Evolutionary conservation across 2,113 vertebrate species (phyloP).

Genomic region (Pterocles burchelli): DNA sequence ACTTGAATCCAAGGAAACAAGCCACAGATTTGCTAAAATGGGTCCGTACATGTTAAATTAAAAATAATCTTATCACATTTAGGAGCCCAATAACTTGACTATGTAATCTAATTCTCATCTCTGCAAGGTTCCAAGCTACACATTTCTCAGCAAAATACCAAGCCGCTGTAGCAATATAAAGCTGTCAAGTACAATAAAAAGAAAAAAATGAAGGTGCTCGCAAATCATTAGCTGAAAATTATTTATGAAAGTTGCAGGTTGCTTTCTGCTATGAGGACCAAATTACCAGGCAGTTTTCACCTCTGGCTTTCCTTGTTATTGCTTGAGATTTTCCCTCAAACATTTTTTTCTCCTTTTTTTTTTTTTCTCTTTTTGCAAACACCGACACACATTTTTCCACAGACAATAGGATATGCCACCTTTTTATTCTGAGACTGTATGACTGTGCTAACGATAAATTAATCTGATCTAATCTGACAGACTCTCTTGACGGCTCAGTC

Average conservation of each 20-base stretch:
- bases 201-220: slow-evolving; percentile 11
- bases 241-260: slow-evolving; percentile 42
- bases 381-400: neutral
- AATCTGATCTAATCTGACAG: neutral
- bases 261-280: neutral
- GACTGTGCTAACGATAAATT: neutral
- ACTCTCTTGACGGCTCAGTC: neutral
- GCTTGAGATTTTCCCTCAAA: neutral
- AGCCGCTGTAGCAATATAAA: slow-evolving; percentile 28
- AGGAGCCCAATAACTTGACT: neutral
- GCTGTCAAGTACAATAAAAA: slow-evolving; percentile 54
- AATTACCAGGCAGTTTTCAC: slow-evolving; percentile 16
- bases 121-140: neutral
- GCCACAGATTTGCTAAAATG: neutral
- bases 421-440: neutral
- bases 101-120: slow-evolving; percentile 31
- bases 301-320: neutral
- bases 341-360: neutral
- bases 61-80: neutral
- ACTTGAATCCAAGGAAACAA: neutral
- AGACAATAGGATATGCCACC: neutral
- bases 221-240: slow-evolving; percentile 54
- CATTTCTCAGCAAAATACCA: neutral
- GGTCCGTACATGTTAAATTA: neutral
- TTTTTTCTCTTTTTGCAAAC: neutral